Conservation (phyloP, 2,797 vertebrate genomes). For the Rachycentron canadum region DNA sequence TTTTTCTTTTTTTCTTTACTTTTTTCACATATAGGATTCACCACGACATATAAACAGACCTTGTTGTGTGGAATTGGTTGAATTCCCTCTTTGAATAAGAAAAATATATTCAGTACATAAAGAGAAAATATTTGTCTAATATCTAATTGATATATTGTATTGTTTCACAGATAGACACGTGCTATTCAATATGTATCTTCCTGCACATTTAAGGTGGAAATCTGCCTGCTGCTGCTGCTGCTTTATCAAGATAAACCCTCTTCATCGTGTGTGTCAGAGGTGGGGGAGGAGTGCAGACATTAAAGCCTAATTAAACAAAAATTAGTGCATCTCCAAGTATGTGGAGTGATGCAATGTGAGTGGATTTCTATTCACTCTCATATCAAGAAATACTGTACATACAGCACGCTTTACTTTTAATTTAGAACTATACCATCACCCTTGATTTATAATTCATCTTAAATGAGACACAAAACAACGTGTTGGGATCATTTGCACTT, state of each 20-base stretch:
- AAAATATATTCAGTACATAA: background rate
- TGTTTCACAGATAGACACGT: background rate
- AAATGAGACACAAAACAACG: slow-evolving; percentile 46
- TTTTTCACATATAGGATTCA: no score
- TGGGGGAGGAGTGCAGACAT: slow-evolving; percentile 58
- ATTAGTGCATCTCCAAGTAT: slow-evolving; percentile 55
- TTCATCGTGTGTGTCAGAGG: slow-evolving; percentile 5
- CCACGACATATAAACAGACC: background rate
- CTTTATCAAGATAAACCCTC: slow-evolving; percentile 13
- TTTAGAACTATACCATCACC: slow-evolving; percentile 24
- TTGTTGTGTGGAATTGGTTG: background rate
- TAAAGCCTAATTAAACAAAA: slow-evolving; percentile 72
- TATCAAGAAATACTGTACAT: slow-evolving; percentile 9
- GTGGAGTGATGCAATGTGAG: slow-evolving; percentile 48
- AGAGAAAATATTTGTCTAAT: background rate
- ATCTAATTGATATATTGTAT: background rate
- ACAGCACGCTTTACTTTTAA: slow-evolving; percentile 4
- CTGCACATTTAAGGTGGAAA: slow-evolving; percentile 48
- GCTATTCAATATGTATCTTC: background rate
- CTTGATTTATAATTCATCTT: slow-evolving; percentile 49
- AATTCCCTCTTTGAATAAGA: background rate
- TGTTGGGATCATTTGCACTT: slow-evolving; percentile 55
- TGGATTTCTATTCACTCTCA: slow-evolving; percentile 43
- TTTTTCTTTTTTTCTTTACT: no score
- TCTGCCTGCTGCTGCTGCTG: slow-evolving; percentile 37